Percentiles rank a stretch among this genome's conserved stretches.
These are phyloP conservation scores for Plemyria rubiginata DNA, from an alignment of 2,888 invertebrate species.

Conservation along the genomic window DNA sequence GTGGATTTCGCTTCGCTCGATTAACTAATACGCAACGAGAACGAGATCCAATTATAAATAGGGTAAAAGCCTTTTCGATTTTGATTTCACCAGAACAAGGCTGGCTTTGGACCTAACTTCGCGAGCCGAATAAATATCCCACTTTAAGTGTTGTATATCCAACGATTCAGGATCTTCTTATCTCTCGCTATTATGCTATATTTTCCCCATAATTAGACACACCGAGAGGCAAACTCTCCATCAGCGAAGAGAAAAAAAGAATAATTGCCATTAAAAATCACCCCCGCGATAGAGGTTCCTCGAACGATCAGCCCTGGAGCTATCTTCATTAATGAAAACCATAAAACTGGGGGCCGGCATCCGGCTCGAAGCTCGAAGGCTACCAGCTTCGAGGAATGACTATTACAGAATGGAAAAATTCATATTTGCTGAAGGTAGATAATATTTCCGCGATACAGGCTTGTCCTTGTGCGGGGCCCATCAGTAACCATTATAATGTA, in stretches of 20 bases:
- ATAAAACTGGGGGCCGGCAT: conserved; percentile 71
- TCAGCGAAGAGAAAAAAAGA: conserved; percentile 52
- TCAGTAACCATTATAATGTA: too few species aligned
- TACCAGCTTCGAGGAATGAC: conserved; percentile 42
- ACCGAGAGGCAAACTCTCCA: conserved; percentile 51
- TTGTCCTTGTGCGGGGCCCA: too few species aligned
- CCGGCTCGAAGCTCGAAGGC: conserved; percentile 56
- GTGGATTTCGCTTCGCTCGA: conserved; percentile 37
- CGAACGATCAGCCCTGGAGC: conserved; percentile 78
- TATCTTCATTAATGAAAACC: conserved; percentile 80
- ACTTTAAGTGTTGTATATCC: neutral
- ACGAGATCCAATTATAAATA: conserved; percentile 14
- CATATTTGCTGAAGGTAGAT: neutral
- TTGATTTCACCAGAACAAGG: neutral
- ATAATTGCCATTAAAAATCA: conserved; percentile 67
- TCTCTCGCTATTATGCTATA: conserved; percentile 28
- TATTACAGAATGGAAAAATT: conserved; percentile 7
- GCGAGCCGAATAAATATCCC: too few species aligned
- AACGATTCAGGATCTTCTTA: conserved; percentile 19
- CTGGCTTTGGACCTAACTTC: too few species aligned
- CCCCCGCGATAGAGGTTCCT: conserved; percentile 58
- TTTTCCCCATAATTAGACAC: conserved; percentile 38
- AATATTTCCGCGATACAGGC: too few species aligned
- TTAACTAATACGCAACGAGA: conserved; percentile 28
- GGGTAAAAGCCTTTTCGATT: neutral